These are phyloP conservation scores for Herpetotheres cachinnans DNA, from an alignment of 2,113 vertebrate species.

Conservation along the genomic window DNA sequence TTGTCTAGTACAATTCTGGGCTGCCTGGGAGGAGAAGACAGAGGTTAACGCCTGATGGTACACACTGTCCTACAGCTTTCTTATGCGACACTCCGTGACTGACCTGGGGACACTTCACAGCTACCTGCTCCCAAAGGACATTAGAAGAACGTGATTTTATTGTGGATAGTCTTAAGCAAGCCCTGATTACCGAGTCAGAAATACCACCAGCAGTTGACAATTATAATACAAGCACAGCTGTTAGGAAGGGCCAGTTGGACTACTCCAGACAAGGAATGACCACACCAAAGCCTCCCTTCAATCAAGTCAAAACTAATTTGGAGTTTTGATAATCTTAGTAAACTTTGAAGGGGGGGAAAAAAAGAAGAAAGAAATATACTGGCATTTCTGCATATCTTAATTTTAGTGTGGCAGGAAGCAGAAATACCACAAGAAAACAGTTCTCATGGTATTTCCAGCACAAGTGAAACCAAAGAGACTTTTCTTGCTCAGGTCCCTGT, in stretches of 20 bases:
- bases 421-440: slow-evolving; percentile 8
- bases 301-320: not conserved
- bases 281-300: slow-evolving; percentile 34
- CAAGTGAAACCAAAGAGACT: not conserved
- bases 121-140: not conserved
- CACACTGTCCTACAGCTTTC: not conserved
- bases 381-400: slow-evolving; percentile 15
- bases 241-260: not conserved
- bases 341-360: not conserved
- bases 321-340: not conserved
- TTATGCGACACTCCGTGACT: not conserved
- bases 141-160: not conserved
- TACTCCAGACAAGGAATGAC: not conserved
- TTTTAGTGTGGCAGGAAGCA: slow-evolving; percentile 40
- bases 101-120: not conserved
- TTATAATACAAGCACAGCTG: not conserved
- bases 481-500: not conserved
- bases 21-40: not conserved
- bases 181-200: not conserved
- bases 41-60: not conserved
- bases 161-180: not conserved
- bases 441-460: slow-evolving; percentile 43
- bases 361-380: not conserved
- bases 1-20: not conserved
- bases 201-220: not conserved